Conservation (phyloP, 2,113 vertebrate species). For the Xenopus laevis region DNA sequence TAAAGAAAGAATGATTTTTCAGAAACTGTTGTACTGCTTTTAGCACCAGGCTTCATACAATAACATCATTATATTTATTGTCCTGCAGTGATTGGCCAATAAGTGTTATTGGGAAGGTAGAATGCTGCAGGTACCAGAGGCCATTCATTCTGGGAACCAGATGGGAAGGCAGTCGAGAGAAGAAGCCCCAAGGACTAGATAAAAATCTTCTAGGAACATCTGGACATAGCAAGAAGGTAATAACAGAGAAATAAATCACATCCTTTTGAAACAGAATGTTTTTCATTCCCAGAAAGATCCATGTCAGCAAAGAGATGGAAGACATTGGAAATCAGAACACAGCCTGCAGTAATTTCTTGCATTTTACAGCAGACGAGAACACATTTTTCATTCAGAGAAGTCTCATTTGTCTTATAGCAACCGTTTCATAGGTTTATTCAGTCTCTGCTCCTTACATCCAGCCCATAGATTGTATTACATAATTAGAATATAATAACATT, state of each 20-base stretch:
- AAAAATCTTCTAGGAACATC: conserved; percentile 38
- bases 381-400: conserved; percentile 40
- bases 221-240: conserved; percentile 33
- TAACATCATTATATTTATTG: conserved; percentile 9
- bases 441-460: conserved; percentile 17
- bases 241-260: conserved; percentile 38
- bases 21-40: too few species aligned
- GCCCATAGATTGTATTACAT: conserved; percentile 10
- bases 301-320: conserved; percentile 24
- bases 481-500: not conserved
- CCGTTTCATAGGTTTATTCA: conserved; percentile 2
- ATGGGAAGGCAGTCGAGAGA: conserved; percentile 27
- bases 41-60: too few species aligned
- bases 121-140: conserved; percentile 6
- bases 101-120: conserved; percentile 21
- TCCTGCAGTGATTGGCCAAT: conserved; percentile 19
- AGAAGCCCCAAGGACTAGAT: conserved; percentile 19
- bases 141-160: conserved; percentile 36
- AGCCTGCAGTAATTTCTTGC: conserved; percentile 33
- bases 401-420: conserved; percentile 31
- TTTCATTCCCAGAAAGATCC: conserved; percentile 32
- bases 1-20: too few species aligned
- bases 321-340: conserved; percentile 26
- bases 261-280: conserved; percentile 28
- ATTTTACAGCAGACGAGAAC: conserved; percentile 30